These are phyloP conservation scores for Prinia subflava DNA, from an alignment of 2,113 vertebrate species.

Conservation along the genomic window DNA sequence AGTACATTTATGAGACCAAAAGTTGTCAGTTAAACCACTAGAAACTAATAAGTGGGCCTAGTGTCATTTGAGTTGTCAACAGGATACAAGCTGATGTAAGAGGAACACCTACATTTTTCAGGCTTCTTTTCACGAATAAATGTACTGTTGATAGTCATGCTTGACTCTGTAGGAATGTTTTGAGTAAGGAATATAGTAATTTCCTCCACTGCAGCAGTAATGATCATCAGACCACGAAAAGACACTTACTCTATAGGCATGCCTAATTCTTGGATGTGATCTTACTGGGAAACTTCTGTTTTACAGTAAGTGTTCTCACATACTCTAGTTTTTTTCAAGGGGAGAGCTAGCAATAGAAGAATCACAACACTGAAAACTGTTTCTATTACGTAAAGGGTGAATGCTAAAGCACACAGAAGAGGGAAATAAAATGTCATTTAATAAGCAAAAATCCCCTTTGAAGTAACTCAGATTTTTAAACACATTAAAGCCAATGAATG, in stretches of 20 bases:
- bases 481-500: neutral
- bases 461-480: neutral
- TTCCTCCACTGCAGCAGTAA: neutral
- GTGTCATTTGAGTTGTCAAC: slow-evolving; percentile 62
- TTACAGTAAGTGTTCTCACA: neutral
- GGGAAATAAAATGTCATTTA: neutral
- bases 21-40: slow-evolving; percentile 70
- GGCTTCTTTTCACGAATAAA: neutral
- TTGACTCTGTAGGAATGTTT: slow-evolving; percentile 25
- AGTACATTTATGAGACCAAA: slow-evolving; percentile 62
- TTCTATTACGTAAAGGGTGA: neutral
- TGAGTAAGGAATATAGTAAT: slow-evolving; percentile 48
- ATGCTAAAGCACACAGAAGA: neutral
- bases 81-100: slow-evolving; percentile 65
- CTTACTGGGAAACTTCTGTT: neutral
- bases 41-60: slow-evolving; percentile 61
- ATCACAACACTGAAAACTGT: neutral
- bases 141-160: neutral
- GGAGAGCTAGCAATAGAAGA: neutral
- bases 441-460: neutral
- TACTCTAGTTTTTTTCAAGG: neutral
- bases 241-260: neutral
- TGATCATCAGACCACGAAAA: neutral
- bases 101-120: slow-evolving; percentile 59
- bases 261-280: neutral